A percentile compares a stretch with the other conserved stretches of the same genome.
Conservation (phyloP, 2,888 invertebrate species). For the Hemicrepidius hirtus region DNA sequence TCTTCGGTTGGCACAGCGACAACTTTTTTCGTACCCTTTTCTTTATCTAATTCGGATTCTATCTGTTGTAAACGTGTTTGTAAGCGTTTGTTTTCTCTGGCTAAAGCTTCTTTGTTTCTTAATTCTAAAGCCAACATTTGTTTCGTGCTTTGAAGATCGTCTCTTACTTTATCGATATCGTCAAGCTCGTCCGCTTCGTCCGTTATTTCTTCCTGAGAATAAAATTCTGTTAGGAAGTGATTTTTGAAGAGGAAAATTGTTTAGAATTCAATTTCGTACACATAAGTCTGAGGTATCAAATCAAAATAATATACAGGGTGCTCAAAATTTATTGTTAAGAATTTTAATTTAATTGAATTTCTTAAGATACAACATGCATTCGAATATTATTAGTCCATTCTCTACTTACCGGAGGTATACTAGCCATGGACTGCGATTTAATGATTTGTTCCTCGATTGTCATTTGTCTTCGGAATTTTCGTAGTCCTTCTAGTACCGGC, state of each 20-base stretch:
- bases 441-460: constrained; percentile 93
- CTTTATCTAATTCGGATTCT: constrained; percentile 87
- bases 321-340: too few relatives aligned
- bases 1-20: constrained; percentile 57
- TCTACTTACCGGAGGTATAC: constrained; percentile 73
- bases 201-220: constrained; percentile 68
- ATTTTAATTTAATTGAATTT: too few relatives aligned
- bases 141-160: constrained; percentile 93
- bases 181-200: constrained; percentile 89
- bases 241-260: too few relatives aligned
- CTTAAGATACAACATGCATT: neutral
- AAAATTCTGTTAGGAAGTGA: too few relatives aligned
- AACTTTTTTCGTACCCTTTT: constrained; percentile 68
- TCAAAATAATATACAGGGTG: too few relatives aligned
- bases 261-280: too few relatives aligned
- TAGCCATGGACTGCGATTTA: constrained; percentile 84
- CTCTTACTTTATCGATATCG: constrained; percentile 92
- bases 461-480: constrained; percentile 91
- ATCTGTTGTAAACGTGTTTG: constrained; percentile 85
- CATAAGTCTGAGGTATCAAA: too few relatives aligned
- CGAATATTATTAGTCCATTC: too few relatives aligned
- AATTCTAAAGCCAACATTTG: constrained; percentile 92
- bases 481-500: constrained; percentile 87
- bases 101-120: constrained; percentile 86
- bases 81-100: constrained; percentile 88